Evolutionary conservation across 2,888 invertebrate genomes (phyloP).

Genomic region (Agrochola litura): DNA sequence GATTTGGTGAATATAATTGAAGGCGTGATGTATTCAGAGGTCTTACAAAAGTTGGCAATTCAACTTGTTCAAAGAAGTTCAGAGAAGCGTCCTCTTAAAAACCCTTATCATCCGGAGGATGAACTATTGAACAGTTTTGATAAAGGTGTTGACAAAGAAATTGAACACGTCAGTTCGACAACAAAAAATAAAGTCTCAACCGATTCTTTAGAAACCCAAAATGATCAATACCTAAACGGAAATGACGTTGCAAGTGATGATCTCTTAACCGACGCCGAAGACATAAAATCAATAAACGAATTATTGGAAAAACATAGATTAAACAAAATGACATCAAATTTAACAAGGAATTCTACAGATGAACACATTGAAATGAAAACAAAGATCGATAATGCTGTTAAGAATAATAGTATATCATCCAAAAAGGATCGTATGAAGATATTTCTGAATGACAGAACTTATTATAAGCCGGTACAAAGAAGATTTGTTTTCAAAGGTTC

Average conservation of each 20-base stretch:
- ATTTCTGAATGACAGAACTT: constrained; percentile 23
- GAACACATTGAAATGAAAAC: background rate
- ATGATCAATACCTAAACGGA: constrained; percentile 66
- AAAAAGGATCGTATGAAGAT: background rate
- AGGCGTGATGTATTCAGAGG: constrained; percentile 55
- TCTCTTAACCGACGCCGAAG: constrained; percentile 49
- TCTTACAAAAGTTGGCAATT: constrained; percentile 61
- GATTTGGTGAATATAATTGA: constrained; percentile 68
- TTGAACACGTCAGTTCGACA: background rate
- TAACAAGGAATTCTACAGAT: background rate
- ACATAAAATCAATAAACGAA: background rate
- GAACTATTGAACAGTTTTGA: constrained; percentile 57
- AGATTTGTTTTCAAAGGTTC: constrained; percentile 60
- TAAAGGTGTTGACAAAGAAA: constrained; percentile 3
- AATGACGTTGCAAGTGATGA: constrained; percentile 60
- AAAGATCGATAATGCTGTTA: background rate
- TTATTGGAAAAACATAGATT: background rate
- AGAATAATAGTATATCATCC: background rate
- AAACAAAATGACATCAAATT: background rate
- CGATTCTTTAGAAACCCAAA: constrained; percentile 68
- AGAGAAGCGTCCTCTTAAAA: constrained; percentile 61
- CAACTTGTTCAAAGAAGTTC: constrained; percentile 60
- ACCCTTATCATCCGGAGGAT: constrained; percentile 80
- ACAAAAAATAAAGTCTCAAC: too few species aligned
- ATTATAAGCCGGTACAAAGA: constrained; percentile 59